Conservation (phyloP, 1,140 invertebrate species). For the Nixonia krombeini region DNA sequence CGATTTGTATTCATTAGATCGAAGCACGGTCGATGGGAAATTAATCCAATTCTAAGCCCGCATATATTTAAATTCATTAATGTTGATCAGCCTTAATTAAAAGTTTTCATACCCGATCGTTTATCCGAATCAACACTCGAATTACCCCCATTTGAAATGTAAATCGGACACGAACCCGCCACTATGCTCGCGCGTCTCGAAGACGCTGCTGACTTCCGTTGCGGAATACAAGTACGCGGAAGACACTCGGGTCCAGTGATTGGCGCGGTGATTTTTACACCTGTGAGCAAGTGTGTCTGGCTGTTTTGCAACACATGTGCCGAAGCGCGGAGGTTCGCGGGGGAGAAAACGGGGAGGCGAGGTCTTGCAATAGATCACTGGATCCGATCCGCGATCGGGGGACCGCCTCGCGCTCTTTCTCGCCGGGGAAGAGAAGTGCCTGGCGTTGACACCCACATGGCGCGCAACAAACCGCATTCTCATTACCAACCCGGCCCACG, state of each 20-base stretch:
- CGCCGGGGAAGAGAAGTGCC: slow-evolving; percentile 22
- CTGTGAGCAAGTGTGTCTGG: too few species aligned
- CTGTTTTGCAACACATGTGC: too few species aligned
- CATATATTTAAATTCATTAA: slow-evolving; percentile 40
- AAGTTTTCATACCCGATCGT: slow-evolving; percentile 11
- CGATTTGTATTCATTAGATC: slow-evolving; percentile 22
- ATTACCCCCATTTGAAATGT: slow-evolving; percentile 21
- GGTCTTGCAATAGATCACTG: slow-evolving; percentile 8
- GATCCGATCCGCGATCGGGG: slow-evolving; percentile 13
- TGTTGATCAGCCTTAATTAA: slow-evolving; percentile 28
- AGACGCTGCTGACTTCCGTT: too few species aligned
- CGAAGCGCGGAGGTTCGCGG: too few species aligned
- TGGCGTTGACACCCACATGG: slow-evolving; percentile 54
- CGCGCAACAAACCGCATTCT: slow-evolving; percentile 36
- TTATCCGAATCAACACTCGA: neutral
- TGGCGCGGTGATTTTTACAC: too few species aligned
- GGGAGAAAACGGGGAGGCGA: neutral
- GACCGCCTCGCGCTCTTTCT: slow-evolving; percentile 11
- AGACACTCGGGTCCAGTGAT: too few species aligned
- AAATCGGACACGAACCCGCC: too few species aligned
- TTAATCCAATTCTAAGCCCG: slow-evolving; percentile 22
- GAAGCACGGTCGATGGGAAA: slow-evolving; percentile 21
- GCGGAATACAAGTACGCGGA: too few species aligned
- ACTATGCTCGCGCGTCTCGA: too few species aligned
- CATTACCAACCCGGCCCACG: slow-evolving; percentile 47